Evolutionary conservation across 2,888 invertebrate species (phyloP).

Genomic region (Eudasyphora cyanicolor): DNA sequence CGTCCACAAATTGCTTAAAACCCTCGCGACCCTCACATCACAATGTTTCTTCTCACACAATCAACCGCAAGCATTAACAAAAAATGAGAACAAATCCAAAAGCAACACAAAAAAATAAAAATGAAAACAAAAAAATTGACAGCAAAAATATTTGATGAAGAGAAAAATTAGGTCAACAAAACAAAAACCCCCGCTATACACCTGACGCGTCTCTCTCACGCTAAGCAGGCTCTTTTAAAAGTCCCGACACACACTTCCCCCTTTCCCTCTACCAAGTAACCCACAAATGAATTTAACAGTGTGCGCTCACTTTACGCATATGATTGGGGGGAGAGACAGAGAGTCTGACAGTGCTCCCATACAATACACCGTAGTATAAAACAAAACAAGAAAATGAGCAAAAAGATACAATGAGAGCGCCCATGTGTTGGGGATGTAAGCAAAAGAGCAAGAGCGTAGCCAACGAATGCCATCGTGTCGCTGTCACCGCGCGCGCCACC

Average conservation of each 20-base stretch:
- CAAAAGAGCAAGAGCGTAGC: conserved; percentile 53
- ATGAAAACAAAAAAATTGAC: conserved; percentile 58
- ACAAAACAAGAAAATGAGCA: not conserved
- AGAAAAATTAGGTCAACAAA: conserved; percentile 78
- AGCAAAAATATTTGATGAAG: conserved; percentile 69
- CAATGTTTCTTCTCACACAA: conserved; percentile 18
- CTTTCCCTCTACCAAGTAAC: conserved; percentile 33
- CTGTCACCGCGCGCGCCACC: not conserved
- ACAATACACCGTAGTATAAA: conserved; percentile 13
- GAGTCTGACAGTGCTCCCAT: not conserved
- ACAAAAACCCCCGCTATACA: conserved; percentile 68
- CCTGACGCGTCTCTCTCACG: conserved; percentile 47
- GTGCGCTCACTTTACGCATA: conserved; percentile 2
- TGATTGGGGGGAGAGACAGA: not conserved
- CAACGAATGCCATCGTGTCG: not conserved
- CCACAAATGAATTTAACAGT: conserved; percentile 31
- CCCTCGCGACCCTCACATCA: not conserved
- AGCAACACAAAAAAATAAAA: conserved; percentile 37
- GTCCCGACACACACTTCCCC: conserved; percentile 35
- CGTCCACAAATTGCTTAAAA: conserved; percentile 15
- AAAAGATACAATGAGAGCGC: conserved; percentile 26
- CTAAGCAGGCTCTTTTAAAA: not conserved
- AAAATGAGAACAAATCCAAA: conserved; percentile 54
- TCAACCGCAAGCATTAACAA: conserved; percentile 9
- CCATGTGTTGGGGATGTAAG: conserved; percentile 39